Evolutionary conservation across 2,113 vertebrate genomes (phyloP).

Genomic region (Panurus biarmicus): DNA sequence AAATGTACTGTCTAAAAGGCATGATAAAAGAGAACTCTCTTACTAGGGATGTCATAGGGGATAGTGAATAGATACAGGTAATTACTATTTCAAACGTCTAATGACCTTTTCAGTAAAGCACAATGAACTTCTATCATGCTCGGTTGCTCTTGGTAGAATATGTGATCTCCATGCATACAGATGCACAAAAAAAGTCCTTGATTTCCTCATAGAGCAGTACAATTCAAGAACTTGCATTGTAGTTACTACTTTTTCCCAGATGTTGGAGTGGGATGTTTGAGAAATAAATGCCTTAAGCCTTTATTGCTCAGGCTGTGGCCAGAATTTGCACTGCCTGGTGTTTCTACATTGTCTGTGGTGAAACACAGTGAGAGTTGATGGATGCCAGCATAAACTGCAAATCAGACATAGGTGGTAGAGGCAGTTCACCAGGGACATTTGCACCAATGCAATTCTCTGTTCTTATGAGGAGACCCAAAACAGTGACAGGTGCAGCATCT

Average conservation of each 20-base stretch:
- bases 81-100: not conserved
- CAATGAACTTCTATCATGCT: not conserved
- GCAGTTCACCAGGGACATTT: not conserved
- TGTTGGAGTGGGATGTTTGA: not conserved
- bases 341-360: not conserved
- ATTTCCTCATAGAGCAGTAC: not conserved
- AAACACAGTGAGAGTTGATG: not conserved
- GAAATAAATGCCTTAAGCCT: not conserved
- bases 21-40: not conserved
- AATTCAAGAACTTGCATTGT: not conserved
- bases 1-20: not conserved
- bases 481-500: constrained; percentile 18
- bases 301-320: not conserved
- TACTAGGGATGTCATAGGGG: not conserved
- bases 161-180: not conserved
- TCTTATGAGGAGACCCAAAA: constrained; percentile 11
- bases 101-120: constrained; percentile 8
- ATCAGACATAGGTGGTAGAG: not conserved
- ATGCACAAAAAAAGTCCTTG: not conserved
- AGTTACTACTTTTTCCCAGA: not conserved
- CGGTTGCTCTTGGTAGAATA: not conserved
- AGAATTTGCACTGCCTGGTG: not conserved
- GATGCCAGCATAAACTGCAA: not conserved
- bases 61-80: not conserved
- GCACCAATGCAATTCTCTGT: not conserved